Percentiles rank a stretch among this genome's conserved stretches.
These are phyloP conservation scores for Isaurus tuberculatus DNA, from an alignment of 92 coral and sea anemone species.

Conservation along the genomic window DNA sequence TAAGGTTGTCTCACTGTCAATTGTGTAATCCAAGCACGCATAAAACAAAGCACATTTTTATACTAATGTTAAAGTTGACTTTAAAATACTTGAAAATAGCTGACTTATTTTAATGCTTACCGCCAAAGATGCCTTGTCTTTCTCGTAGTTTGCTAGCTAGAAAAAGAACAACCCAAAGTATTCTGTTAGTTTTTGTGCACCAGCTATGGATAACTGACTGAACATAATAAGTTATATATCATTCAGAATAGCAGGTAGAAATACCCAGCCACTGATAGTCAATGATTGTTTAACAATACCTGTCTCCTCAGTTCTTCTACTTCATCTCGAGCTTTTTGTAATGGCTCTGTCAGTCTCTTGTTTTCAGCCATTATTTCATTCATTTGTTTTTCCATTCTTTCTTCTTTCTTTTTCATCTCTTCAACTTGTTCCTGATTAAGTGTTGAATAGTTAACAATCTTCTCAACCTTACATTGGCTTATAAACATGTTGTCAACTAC, in stretches of 20 bases:
- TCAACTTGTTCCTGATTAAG: conserved; percentile 94
- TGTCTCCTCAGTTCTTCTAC: conserved; percentile 96
- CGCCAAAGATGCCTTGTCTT: conserved; percentile 97
- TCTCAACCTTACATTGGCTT: not conserved
- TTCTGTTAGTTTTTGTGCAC: not conserved
- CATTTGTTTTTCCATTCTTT: conserved; percentile 99
- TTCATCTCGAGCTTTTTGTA: conserved; percentile 97
- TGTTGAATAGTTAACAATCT: not conserved
- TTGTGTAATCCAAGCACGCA: no score
- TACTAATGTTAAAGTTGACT: no score
- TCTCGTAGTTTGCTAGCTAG: conserved; percentile 98
- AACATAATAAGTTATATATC: not conserved
- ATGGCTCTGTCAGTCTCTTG: conserved; percentile 93
- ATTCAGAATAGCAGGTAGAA: no score
- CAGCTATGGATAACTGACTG: not conserved
- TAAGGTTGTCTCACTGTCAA: no score
- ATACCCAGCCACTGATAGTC: no score
- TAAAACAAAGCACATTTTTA: no score
- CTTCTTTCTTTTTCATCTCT: conserved; percentile 99
- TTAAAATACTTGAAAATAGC: no score
- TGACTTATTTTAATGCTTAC: conserved; percentile 64
- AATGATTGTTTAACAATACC: no score
- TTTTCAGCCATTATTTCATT: conserved; percentile 99
- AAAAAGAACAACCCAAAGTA: conserved; percentile 6
- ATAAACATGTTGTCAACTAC: no score